These are phyloP conservation scores for Crypturellus undulatus DNA, from an alignment of 2,113 vertebrate genomes.

Conservation along the genomic window DNA sequence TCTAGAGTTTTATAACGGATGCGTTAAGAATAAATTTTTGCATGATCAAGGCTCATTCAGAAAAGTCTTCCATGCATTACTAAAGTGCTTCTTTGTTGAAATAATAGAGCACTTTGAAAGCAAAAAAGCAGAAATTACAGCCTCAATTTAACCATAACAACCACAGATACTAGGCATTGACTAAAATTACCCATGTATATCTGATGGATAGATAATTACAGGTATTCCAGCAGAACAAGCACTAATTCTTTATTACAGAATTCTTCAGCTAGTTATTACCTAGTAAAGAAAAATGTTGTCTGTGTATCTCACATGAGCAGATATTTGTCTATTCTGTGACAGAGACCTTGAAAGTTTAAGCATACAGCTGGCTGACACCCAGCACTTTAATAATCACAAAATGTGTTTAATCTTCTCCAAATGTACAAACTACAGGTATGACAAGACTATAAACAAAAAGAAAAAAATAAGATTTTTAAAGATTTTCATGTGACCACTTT, in stretches of 20 bases:
- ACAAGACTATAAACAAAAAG: neutral
- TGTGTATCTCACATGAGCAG: neutral
- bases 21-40: slow-evolving; percentile 27
- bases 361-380: neutral
- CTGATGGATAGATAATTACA: slow-evolving; percentile 48
- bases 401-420: neutral
- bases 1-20: neutral
- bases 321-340: slow-evolving; percentile 3
- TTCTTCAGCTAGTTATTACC: neutral
- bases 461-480: neutral
- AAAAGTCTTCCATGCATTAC: neutral
- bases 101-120: neutral
- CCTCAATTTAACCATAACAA: slow-evolving; percentile 22
- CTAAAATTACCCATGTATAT: slow-evolving; percentile 37
- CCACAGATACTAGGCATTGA: neutral
- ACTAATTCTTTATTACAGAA: neutral
- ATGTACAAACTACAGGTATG: neutral
- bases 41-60: neutral
- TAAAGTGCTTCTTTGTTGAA: slow-evolving; percentile 14
- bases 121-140: slow-evolving; percentile 3
- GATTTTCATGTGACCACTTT: neutral
- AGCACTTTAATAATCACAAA: neutral
- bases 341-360: neutral
- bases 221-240: neutral
- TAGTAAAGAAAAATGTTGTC: neutral